phyloP scores from a whole-genome alignment of 92 coral and sea anemone genomes.

The Palythoa heliodiscus region DNA sequence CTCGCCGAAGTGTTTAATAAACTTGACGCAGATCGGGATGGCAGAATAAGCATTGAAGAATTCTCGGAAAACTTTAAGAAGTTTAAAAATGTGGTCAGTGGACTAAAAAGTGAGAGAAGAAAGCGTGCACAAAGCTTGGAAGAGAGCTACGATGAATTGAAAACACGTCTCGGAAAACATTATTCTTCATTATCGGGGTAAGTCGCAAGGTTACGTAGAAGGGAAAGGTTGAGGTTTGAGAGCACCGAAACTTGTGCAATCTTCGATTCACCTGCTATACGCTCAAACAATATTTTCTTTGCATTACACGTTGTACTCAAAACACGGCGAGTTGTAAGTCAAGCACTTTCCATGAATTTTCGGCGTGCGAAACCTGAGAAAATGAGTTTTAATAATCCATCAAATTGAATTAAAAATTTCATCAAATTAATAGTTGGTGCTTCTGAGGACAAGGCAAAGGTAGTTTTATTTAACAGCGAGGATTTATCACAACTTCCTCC shows the following conservation, averaged over 20 bases:
- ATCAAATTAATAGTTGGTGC: conserved; percentile 2
- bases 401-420: conserved; percentile 15
- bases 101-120: conserved; percentile 71
- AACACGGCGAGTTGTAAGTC: conserved; percentile 27
- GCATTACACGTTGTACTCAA: conserved; percentile 37
- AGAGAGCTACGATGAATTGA: conserved; percentile 69
- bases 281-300: conserved; percentile 32
- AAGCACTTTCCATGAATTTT: neutral
- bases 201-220: conserved; percentile 14
- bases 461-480: neutral
- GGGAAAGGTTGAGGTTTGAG: neutral
- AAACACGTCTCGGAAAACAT: conserved; percentile 72
- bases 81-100: conserved; percentile 84
- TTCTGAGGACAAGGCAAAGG: conserved; percentile 3
- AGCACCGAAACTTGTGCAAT: neutral
- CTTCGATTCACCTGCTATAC: neutral
- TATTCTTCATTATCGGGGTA: conserved; percentile 74
- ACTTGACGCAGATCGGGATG: conserved; percentile 92
- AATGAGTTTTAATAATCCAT: conserved; percentile 11
- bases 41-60: conserved; percentile 94
- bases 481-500: conserved; percentile 7
- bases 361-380: neutral
- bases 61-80: conserved; percentile 93
- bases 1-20: conserved; percentile 87
- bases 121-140: conserved; percentile 64